Evolutionary conservation across 2,113 vertebrate genomes (phyloP).

Genomic region (Ramphastos sulfuratus): DNA sequence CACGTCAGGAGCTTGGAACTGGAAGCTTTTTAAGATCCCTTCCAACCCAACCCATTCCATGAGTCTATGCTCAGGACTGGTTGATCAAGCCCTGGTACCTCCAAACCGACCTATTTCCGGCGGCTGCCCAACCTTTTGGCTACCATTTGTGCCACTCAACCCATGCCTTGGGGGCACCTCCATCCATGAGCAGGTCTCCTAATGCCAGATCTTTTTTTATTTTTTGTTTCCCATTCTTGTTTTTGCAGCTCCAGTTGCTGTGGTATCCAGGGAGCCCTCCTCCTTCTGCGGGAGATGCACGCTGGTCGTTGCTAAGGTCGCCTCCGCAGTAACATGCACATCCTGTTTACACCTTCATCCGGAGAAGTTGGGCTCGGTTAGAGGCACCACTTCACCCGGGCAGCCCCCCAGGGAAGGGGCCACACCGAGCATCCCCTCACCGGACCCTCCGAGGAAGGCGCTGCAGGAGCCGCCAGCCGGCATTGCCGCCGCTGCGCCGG

Average conservation of each 20-base stretch:
- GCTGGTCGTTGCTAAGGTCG: slow-evolving; percentile 73
- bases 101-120: fast-evolving
- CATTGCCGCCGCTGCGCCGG: fast-evolving
- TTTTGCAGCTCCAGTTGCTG: slow-evolving; percentile 73
- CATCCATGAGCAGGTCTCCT: neutral
- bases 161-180: fast-evolving
- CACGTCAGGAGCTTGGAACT: no score
- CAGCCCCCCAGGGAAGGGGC: slow-evolving; percentile 30
- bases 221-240: slow-evolving; percentile 65
- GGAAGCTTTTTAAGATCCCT: no score
- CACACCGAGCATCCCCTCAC: neutral
- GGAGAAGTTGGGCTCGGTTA: slow-evolving; percentile 73
- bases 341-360: slow-evolving; percentile 75
- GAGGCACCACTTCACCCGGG: slow-evolving; percentile 56
- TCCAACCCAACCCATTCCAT: no score
- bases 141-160: fast-evolving
- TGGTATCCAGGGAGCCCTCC: slow-evolving; percentile 72
- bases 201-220: neutral
- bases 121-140: neutral
- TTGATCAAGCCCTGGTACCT: neutral
- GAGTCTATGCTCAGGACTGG: fast-evolving
- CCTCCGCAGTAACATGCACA: slow-evolving; percentile 81
- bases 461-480: neutral
- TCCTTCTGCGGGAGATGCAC: slow-evolving; percentile 69
- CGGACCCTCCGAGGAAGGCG: neutral